Percentiles rank a stretch among this genome's conserved stretches.
These are phyloP conservation scores for Paguma larvata DNA, from an alignment of 2,797 vertebrate species.

Conservation along the genomic window DNA sequence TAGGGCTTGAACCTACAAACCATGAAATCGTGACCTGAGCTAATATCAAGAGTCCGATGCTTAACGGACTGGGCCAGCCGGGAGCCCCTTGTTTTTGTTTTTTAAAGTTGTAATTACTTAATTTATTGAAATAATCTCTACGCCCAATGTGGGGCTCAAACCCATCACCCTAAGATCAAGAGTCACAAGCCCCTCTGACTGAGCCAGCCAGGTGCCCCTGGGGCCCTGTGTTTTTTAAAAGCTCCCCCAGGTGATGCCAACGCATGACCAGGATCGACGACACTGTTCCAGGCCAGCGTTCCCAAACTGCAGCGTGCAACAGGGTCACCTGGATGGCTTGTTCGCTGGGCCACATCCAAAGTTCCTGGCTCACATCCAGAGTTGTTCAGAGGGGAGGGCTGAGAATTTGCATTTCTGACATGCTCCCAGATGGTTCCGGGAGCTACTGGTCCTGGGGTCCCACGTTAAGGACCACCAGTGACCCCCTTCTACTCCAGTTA, in stretches of 20 bases:
- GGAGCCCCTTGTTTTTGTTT: too few species aligned
- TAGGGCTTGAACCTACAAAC: too few species aligned
- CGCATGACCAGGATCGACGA: accelerated
- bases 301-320: neutral
- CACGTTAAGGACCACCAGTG: neutral
- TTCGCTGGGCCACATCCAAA: too few species aligned
- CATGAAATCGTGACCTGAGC: too few species aligned
- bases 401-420: neutral
- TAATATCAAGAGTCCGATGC: too few species aligned
- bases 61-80: too few species aligned
- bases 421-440: neutral
- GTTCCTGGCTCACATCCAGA: too few species aligned
- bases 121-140: neutral
- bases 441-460: neutral
- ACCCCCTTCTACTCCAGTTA: neutral
- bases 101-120: neutral
- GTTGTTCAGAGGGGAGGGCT: neutral
- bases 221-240: neutral
- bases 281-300: too few species aligned
- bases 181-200: neutral
- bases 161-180: neutral
- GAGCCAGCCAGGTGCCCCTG: neutral
- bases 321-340: neutral
- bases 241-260: neutral
- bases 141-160: neutral